Base-by-base conservation (phyloP, 2,888 invertebrate species). In the Atrina japonica region DNA sequence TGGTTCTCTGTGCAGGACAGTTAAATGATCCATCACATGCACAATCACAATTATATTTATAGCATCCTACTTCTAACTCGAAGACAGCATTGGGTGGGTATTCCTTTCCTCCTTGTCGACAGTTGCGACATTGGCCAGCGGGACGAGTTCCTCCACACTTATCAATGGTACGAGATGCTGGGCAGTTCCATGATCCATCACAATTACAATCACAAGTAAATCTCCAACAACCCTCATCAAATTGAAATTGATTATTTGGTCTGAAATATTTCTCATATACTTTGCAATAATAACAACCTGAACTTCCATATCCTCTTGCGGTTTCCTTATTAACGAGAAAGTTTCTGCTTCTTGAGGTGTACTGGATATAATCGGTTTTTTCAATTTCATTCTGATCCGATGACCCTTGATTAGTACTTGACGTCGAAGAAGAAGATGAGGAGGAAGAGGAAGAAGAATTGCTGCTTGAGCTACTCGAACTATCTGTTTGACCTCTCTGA, bases 11-110 rank as follows among this genome's bases (percentile, higher is more conserved):
- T 7, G 77, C 58, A 6, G 82, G 81, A 60, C 86, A 86, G 14
- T 68, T 66, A 14, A 73, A 76, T 0, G 72, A 55, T 0, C 86
- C 86, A 63, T 84, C 73, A 66, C 86, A 86, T 14, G 75, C 63
- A 61, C 86, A 86, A 61, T 78, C 75, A 61, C 86, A 86, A n/a
- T 76, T 67, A 45, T 80, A 83, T 49, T 81, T 70, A 27, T 67
- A 64, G 52, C 86, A 86, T 21, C 72, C 81, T 49, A 82, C 76
- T 3, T 65, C 59, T 45, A 78, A 76, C 18, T 73, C 56, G 63
- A 82, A 85, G 6, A 71, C 76, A 11, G 74, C 71, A 41, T 79
- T 78, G 5, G 80, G 76, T 23, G 61, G 64, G 41, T 76, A 79
- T 1, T 63, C 59, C 29, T 60, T 56, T 5, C 80, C 82, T 55